Conservation (phyloP, 2,797 vertebrate genomes). For the Nothura maculosa region DNA sequence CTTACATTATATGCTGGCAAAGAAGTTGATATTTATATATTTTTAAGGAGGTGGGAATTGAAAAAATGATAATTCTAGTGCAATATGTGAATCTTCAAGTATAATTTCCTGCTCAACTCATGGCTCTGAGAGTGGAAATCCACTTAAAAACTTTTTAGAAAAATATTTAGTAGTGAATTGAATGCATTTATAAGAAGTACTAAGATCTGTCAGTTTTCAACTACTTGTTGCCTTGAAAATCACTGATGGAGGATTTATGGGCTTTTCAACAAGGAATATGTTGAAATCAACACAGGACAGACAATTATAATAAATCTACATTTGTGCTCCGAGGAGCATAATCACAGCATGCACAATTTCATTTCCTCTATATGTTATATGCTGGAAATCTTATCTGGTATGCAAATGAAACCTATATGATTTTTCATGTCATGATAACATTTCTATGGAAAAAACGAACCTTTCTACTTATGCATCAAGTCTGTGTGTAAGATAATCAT, state of each 20-base stretch:
- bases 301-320: not conserved
- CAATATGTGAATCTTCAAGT: too few species aligned
- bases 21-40: too few species aligned
- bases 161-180: not conserved
- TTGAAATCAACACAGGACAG: not conserved
- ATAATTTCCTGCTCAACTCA: too few species aligned
- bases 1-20: too few species aligned
- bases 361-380: not conserved
- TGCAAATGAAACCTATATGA: not conserved
- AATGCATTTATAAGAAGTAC: not conserved
- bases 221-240: not conserved
- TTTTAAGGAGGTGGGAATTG: too few species aligned
- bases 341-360: not conserved
- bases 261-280: not conserved
- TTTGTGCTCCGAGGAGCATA: not conserved
- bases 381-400: not conserved
- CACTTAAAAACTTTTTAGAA: not conserved
- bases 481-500: not conserved
- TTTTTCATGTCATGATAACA: not conserved
- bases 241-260: not conserved
- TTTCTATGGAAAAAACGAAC: not conserved
- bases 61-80: too few species aligned
- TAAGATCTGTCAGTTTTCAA: not conserved
- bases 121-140: not conserved
- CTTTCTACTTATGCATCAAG: not conserved